These are phyloP conservation scores for Allophyes oxyacanthae DNA, from an alignment of 2,888 invertebrate genomes.

Conservation along the genomic window DNA sequence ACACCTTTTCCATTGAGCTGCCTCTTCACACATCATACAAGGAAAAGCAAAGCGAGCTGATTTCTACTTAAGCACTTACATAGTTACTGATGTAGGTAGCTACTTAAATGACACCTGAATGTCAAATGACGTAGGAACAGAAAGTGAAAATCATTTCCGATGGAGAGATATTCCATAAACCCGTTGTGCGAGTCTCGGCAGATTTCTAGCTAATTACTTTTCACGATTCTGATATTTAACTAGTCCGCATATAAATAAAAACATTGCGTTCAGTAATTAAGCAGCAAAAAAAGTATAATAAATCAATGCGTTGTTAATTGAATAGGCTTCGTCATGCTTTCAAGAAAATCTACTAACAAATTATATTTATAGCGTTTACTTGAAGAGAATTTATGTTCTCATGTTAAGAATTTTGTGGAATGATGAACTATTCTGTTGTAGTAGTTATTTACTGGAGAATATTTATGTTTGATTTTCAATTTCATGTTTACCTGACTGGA, in stretches of 20 bases:
- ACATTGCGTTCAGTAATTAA: constrained; percentile 27
- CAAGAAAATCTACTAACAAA: constrained; percentile 27
- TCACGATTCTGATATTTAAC: constrained; percentile 28
- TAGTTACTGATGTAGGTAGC: constrained; percentile 25
- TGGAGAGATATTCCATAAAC: constrained; percentile 34
- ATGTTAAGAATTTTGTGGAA: constrained; percentile 22
- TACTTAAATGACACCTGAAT: constrained; percentile 45
- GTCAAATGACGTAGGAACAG: constrained; percentile 44
- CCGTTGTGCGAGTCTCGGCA: constrained; percentile 17
- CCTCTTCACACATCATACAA: constrained; percentile 23
- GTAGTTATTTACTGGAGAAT: constrained; percentile 23
- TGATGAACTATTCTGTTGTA: constrained; percentile 30
- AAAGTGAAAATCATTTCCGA: constrained; percentile 56
- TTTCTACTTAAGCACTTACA: constrained; percentile 40
- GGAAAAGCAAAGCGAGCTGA: constrained; percentile 28
- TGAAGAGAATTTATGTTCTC: constrained; percentile 16
- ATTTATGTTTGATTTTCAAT: constrained; percentile 34
- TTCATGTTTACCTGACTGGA: constrained; percentile 37
- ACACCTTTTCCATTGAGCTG: constrained; percentile 27
- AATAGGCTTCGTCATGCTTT: constrained; percentile 49
- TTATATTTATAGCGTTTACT: constrained; percentile 15
- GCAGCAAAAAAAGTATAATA: constrained; percentile 30
- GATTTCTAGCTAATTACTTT: constrained; percentile 40
- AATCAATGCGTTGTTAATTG: constrained; percentile 42
- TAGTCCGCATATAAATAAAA: constrained; percentile 31